Evolutionary conservation across 2,888 invertebrate species (phyloP), one percentile per base, ranked within the genome.

Genomic region (Cosmia trapezina): DNA sequence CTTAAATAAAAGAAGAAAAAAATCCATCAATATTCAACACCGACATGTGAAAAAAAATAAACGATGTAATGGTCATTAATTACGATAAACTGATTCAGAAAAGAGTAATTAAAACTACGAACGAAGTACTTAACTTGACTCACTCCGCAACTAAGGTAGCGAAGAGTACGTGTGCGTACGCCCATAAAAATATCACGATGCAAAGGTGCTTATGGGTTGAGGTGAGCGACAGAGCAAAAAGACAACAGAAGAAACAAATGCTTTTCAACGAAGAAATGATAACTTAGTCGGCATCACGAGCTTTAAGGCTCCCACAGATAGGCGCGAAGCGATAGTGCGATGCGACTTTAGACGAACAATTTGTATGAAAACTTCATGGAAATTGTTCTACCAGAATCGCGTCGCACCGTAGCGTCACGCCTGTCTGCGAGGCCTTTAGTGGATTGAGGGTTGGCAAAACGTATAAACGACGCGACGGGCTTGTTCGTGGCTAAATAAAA

Each of bases 101-200:
- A 51, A 67, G 51, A 53, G 51, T 33, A n/a, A 69, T 68, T 43
- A 53, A 43, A 33, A n/a, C 19, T 61, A 33, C 11, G 2, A 19
- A 43, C 28, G 14, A 61, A 9, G 17, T 2, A 37, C 0, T 47
- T 37, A 33, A 22, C 43, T 41, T 8, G 7, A 4, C 14, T 19
- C 33, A 12, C 11, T 43, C 14, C 4, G 43, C 12, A 28, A 57
- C 49, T 59, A n/a, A 43, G 43, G 22, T 49, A 22, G 22, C 43
- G 7, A 28, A 14, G 33, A 49, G 0, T 51, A 71, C 33, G 43
- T 45, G 72, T 45, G 11, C 14, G 11, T 43, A 69, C 33, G 43
- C 33, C 28, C 51, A 33, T 43, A 53, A 53, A 67, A 53, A 53
- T 53, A 41, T 53, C 43, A 33, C 43, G 12, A 33, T 33, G n/a